Evolutionary conservation across 2,113 vertebrate genomes (phyloP), one percentile per base, ranked within the genome.

Genomic region (Murina feae): DNA sequence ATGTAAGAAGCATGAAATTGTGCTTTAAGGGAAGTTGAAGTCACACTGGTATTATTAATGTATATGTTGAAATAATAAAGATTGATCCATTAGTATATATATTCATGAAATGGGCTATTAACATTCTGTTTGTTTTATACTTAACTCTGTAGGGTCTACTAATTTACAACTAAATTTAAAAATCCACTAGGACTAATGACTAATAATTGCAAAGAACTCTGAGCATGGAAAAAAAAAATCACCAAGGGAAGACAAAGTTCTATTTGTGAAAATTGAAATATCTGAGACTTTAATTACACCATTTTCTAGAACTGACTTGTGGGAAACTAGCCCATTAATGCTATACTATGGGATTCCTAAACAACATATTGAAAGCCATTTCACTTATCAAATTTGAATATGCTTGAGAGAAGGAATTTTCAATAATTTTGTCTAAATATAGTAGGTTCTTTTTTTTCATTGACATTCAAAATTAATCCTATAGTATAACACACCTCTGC

Each of bases 101-200:
- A 96, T 83, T 86, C 85, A 90, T 75, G 76, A 90, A 96, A 92
- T 95, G 68, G 72, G 58, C 80, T 49, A 65, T 95, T 96, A 96
- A 79, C 88, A 92, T 93, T 95, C 86, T 94, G 88, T 96, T 96
- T 95, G 81, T 96, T 96, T 96, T 94, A 90, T 86, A 82, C 82
- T 89, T 90, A 90, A 95, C 85, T 96, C 96, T 96, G 84, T 95
- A 92, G 94, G 85, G 96, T 93, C 95, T 92, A 96, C 88, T 90
- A 96, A 97, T 96, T 97, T 97, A 97, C 96, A 97, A 96, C 95
- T 97, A 97, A 97, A 96, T 96, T 97, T 5, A 87, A 95, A 97
- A 96, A 86, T 86, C 94, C 55, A 96, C 90, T 90, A 95, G 88
- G 92, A 88, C 92, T 97, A 96, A 97, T 92, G 96, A 97, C 92